Conservation (phyloP, 2,113 vertebrate species). For the Prochilodus magdalenae region DNA sequence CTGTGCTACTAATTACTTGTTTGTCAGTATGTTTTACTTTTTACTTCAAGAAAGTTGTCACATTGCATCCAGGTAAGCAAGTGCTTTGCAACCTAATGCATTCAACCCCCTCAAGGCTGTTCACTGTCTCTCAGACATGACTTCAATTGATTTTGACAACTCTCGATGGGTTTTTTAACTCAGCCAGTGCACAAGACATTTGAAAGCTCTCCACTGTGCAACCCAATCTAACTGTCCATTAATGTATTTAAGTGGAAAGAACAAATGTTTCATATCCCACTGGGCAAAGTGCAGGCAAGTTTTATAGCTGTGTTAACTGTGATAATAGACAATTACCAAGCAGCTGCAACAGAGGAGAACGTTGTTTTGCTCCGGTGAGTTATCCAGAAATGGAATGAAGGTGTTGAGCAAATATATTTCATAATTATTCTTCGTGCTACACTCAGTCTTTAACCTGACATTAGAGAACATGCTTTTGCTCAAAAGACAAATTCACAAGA, state of each 20-base stretch:
- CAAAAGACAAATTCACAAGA: too few species aligned
- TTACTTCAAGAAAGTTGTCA: not conserved
- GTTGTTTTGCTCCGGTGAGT: not conserved
- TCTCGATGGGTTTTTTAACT: not conserved
- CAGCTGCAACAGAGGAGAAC: not conserved
- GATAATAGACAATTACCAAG: not conserved
- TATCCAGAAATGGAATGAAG: not conserved
- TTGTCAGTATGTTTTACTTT: too few species aligned
- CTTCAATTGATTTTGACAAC: constrained; percentile 5
- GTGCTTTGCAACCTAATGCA: constrained; percentile 30
- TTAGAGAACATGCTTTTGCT: too few species aligned
- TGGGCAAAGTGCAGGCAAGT: not conserved
- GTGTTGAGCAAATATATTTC: not conserved
- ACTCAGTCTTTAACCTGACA: not conserved
- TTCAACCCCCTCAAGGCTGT: constrained; percentile 45
- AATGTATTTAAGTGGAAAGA: constrained; percentile 15
- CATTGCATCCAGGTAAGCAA: constrained; percentile 31
- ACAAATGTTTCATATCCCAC: constrained; percentile 23
- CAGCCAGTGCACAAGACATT: constrained; percentile 19
- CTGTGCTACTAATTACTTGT: too few species aligned
- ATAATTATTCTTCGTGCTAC: not conserved
- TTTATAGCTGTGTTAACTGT: constrained; percentile 7
- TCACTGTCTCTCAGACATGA: constrained; percentile 21
- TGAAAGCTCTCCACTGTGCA: not conserved
- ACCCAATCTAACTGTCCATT: constrained; percentile 12